Evolutionary conservation across 2,797 vertebrate species (phyloP).

Genomic region (Scolopax rusticola): DNA sequence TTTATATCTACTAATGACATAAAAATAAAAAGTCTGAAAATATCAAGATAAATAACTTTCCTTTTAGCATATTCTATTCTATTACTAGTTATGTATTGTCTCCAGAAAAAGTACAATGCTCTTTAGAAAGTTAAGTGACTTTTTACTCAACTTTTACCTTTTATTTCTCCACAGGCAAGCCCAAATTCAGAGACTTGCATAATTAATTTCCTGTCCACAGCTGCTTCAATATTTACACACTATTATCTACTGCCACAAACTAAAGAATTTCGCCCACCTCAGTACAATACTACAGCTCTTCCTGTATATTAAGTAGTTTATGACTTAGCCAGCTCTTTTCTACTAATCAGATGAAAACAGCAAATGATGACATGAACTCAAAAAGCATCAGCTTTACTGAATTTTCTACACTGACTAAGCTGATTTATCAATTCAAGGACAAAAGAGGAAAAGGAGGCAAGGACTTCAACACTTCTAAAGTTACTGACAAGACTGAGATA

Average conservation of each 20-base stretch:
- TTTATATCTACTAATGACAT: neutral
- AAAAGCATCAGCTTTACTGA: neutral
- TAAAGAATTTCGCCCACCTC: neutral
- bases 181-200: neutral
- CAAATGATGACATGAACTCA: neutral
- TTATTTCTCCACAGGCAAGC: neutral
- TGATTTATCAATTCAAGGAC: slow-evolving; percentile 55
- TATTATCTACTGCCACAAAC: neutral
- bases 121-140: neutral
- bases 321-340: neutral
- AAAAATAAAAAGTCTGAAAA: neutral
- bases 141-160: neutral
- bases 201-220: neutral
- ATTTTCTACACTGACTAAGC: slow-evolving; percentile 35
- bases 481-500: slow-evolving; percentile 47
- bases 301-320: neutral
- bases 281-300: neutral
- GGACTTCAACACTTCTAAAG: slow-evolving; percentile 40
- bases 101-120: neutral
- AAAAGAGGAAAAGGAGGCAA: neutral
- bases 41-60: neutral
- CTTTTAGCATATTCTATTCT: neutral
- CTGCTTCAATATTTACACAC: neutral
- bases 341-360: neutral
- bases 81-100: neutral